Evolutionary conservation across 2,888 invertebrate species (phyloP), one percentile per base, ranked within the genome.

Genomic region (Sicus ferrugineus): DNA sequence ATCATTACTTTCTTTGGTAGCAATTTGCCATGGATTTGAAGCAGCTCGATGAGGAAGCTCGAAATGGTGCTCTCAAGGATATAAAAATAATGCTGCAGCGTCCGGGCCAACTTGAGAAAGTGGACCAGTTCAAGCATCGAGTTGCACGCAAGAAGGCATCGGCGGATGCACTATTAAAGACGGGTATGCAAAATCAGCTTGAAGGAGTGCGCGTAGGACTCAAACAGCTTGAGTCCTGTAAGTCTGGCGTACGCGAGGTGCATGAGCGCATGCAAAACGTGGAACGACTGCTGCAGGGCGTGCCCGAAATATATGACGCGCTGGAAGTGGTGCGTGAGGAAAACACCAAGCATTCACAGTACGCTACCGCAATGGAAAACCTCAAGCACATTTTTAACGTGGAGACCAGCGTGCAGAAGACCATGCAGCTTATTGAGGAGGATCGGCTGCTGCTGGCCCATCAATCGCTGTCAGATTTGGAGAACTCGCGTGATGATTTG

Each of bases 371-470:
- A 0, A 96, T 96, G 89, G 98, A 99, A 81, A 99, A 99, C 82
- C 87, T 99, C 31, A 98, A 97, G 83, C 97, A 98, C 81, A 97
- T 99, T 73, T 98, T 98, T 80, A 97, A 96, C 56, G 97, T 98
- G 0, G 97, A 97, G 11, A 96, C 97, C 79, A 97, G 96, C 86
- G 95, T 98, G 0, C 93, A 95, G 68, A 96, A 95, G 84, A 97
- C 98, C 0, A 93, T 95, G 81, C 92, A 94, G 68, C 92, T 95
- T 88, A 98, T 99, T 71, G 93, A 92, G 74, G 97, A 98, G 77
- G 97, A 97, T 58, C 97, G 98, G 83, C 87, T 98, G 7, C 85
- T 99, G 1, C 94, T 96, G 83, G 97, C 98, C 6, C 98, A 98
- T 87, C 96, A 85, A 89, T 96, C 96, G 81, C 87, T 99, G 46